A percentile compares a stretch with the other conserved stretches of the same genome.
These are phyloP conservation scores for Antigone vipio DNA, from an alignment of 2,113 vertebrate genomes.

Conservation along the genomic window DNA sequence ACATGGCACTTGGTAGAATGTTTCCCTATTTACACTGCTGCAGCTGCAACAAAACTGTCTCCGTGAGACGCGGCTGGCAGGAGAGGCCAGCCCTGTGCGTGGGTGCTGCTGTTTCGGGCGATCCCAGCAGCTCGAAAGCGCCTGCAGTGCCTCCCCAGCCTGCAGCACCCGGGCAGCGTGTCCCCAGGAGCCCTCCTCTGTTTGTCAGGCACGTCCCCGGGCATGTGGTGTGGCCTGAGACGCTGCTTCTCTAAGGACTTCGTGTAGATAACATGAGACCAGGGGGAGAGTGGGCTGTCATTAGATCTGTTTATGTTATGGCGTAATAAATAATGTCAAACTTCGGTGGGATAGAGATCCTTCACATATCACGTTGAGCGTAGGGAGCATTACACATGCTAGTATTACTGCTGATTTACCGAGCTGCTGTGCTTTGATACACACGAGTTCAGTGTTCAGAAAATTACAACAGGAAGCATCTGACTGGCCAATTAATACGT, in stretches of 20 bases:
- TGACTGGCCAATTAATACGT: background rate
- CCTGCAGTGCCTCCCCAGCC: background rate
- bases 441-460: background rate
- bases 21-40: background rate
- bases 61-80: background rate
- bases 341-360: background rate
- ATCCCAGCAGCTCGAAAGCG: background rate
- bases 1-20: background rate
- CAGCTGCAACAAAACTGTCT: background rate
- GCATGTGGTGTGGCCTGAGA: background rate
- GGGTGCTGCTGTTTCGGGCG: background rate
- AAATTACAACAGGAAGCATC: background rate
- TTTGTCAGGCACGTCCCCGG: fast-evolving
- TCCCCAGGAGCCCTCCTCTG: fast-evolving
- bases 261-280: background rate
- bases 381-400: background rate
- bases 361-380: background rate
- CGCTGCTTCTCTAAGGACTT: background rate
- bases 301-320: background rate
- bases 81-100: background rate
- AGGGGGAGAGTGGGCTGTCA: fast-evolving
- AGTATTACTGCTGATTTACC: background rate
- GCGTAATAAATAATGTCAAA: background rate
- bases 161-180: fast-evolving
- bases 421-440: background rate